Conservation (phyloP, 2,113 vertebrate species). For the Oryzias melastigma region DNA sequence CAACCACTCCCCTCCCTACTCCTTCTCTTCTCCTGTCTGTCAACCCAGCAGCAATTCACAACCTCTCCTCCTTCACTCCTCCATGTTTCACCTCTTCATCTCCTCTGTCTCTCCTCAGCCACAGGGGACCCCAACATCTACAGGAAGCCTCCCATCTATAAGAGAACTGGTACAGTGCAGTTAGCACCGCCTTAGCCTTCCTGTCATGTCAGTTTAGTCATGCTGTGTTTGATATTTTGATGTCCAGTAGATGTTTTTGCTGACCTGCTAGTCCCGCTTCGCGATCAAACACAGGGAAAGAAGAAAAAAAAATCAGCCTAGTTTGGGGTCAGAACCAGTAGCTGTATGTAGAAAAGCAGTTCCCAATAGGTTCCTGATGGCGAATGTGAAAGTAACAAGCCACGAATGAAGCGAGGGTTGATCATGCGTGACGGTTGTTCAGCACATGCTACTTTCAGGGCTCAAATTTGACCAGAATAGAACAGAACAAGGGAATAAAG, state of each 20-base stretch:
- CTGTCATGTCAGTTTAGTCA: constrained; percentile 60
- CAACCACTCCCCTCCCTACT: constrained; percentile 5
- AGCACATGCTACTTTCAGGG: constrained; percentile 36
- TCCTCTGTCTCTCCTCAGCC: constrained; percentile 82
- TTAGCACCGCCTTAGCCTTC: constrained; percentile 66
- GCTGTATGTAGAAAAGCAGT: constrained; percentile 16
- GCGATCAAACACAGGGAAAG: constrained; percentile 4
- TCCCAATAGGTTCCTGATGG: constrained; percentile 19
- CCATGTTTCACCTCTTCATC: constrained; percentile 60
- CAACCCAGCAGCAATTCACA: constrained; percentile 43
- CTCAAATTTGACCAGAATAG: constrained; percentile 31
- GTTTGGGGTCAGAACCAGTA: constrained; percentile 4
- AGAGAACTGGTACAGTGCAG: constrained; percentile 89
- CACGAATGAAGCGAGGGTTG: constrained; percentile 29
- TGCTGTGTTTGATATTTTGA: constrained; percentile 48
- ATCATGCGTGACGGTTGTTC: constrained; percentile 42
- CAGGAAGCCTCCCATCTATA: constrained; percentile 98
- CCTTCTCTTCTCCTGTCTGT: constrained; percentile 57
- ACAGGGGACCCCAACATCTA: constrained; percentile 96
- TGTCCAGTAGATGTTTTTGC: constrained; percentile 32
- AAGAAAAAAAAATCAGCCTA: too few relatives aligned
- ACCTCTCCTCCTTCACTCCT: constrained; percentile 33
- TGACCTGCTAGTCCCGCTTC: constrained; percentile 9
- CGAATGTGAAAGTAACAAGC: constrained; percentile 15
- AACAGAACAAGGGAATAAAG: constrained; percentile 26